Evolutionary conservation across 2,797 vertebrate genomes (phyloP).

Genomic region (Myiotriccus ornatus): DNA sequence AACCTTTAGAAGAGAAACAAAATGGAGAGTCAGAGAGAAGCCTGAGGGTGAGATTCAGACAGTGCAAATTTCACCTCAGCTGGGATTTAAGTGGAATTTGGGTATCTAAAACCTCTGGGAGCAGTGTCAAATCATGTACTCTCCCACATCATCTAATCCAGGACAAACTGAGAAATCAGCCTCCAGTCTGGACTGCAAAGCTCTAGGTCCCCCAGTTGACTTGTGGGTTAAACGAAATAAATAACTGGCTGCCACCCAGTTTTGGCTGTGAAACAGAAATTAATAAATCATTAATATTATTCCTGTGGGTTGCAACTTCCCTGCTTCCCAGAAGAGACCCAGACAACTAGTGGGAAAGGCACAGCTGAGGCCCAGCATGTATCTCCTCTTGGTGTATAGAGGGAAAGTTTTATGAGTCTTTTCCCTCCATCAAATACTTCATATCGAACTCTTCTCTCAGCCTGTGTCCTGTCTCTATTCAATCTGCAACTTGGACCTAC

Average conservation of each 20-base stretch:
- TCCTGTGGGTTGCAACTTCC: background rate
- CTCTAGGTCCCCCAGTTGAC: background rate
- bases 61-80: constrained; percentile 61
- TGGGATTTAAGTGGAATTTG: constrained; percentile 48
- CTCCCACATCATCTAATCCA: background rate
- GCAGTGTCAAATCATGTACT: background rate
- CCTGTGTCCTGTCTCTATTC: background rate
- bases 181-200: background rate
- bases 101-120: constrained; percentile 38
- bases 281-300: background rate
- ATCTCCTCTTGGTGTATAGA: background rate
- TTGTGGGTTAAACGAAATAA: background rate
- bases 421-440: background rate
- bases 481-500: background rate
- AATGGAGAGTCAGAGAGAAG: constrained; percentile 16
- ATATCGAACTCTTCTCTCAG: background rate
- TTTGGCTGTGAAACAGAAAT: background rate
- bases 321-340: background rate
- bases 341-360: background rate
- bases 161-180: constrained; percentile 6
- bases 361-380: background rate
- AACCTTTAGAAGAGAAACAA: constrained; percentile 60
- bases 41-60: background rate
- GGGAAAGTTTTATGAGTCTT: background rate
- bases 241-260: background rate